These are phyloP conservation scores for Clarias magur DNA, from an alignment of 2,113 vertebrate genomes.

Conservation along the genomic window DNA sequence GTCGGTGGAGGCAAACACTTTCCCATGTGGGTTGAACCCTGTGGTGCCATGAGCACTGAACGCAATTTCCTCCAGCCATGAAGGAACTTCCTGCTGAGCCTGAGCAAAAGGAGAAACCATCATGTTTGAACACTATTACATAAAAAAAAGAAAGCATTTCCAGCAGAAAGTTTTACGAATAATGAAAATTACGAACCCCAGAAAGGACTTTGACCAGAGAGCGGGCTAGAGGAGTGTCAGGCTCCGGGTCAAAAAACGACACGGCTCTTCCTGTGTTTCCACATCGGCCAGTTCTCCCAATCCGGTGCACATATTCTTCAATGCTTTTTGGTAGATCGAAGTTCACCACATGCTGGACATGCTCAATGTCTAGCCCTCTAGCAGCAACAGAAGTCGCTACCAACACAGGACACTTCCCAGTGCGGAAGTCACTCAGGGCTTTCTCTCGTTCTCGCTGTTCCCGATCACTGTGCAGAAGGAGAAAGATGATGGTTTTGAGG, in stretches of 20 bases:
- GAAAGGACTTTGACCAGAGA: slow-evolving; percentile 83
- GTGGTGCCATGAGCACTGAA: slow-evolving; percentile 62
- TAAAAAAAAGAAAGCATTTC: too few species aligned
- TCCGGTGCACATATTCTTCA: slow-evolving; percentile 93
- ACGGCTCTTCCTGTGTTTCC: slow-evolving; percentile 87
- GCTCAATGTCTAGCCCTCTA: slow-evolving; percentile 90
- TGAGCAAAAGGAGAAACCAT: slow-evolving; percentile 54
- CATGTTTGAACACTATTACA: neutral
- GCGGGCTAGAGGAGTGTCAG: slow-evolving; percentile 76
- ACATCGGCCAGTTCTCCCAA: slow-evolving; percentile 93
- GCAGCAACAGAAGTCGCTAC: slow-evolving; percentile 94
- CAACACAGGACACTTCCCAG: slow-evolving; percentile 83
- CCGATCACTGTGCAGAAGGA: slow-evolving; percentile 75
- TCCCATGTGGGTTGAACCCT: slow-evolving; percentile 58
- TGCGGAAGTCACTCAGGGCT: slow-evolving; percentile 85
- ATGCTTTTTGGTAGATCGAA: slow-evolving; percentile 87
- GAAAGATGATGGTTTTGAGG: neutral
- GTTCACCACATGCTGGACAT: slow-evolving; percentile 92
- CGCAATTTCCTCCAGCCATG: slow-evolving; percentile 86
- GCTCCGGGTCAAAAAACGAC: slow-evolving; percentile 81
- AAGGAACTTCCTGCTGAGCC: slow-evolving; percentile 91
- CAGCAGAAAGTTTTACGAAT: neutral
- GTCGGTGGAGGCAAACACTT: slow-evolving; percentile 70
- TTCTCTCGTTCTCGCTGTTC: slow-evolving; percentile 87
- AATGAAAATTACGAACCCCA: slow-evolving; percentile 75